Conservation (phyloP, 2,888 invertebrate species). For the Agrypnus murinus region DNA sequence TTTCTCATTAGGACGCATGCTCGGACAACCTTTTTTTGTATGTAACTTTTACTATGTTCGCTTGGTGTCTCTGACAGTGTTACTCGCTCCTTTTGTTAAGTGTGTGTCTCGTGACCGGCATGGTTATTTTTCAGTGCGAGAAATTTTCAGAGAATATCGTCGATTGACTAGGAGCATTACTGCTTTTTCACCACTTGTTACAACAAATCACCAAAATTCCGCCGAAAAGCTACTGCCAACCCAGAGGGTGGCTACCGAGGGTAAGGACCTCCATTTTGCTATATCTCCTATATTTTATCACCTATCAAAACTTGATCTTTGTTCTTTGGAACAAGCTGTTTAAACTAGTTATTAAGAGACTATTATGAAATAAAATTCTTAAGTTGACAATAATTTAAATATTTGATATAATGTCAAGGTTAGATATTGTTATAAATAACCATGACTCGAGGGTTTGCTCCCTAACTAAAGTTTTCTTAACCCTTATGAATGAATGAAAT, state of each 20-base stretch:
- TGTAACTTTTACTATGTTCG: neutral
- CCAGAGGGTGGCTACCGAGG: slow-evolving; percentile 87
- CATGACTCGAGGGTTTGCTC: slow-evolving; percentile 13
- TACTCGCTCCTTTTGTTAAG: slow-evolving; percentile 21
- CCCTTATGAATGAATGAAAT: slow-evolving; percentile 6
- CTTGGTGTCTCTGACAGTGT: slow-evolving; percentile 23
- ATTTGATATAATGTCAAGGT: neutral
- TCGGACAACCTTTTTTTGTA: neutral
- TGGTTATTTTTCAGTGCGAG: slow-evolving; percentile 60
- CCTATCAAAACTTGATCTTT: slow-evolving; percentile 32
- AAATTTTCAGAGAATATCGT: slow-evolving; percentile 57
- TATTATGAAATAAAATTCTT: no score
- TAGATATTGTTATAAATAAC: neutral
- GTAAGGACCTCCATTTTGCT: slow-evolving; percentile 67
- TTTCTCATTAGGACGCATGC: neutral
- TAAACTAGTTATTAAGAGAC: no score
- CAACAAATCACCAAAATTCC: slow-evolving; percentile 85
- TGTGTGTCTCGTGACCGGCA: slow-evolving; percentile 56
- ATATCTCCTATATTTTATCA: no score
- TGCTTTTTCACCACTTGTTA: slow-evolving; percentile 68
- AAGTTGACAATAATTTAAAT: neutral
- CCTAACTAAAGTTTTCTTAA: neutral
- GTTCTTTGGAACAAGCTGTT: neutral
- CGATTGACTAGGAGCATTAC: slow-evolving; percentile 66
- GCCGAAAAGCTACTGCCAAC: slow-evolving; percentile 85